These are phyloP conservation scores for Diceros bicornis DNA, from an alignment of 2,797 vertebrate genomes.

Conservation along the genomic window DNA sequence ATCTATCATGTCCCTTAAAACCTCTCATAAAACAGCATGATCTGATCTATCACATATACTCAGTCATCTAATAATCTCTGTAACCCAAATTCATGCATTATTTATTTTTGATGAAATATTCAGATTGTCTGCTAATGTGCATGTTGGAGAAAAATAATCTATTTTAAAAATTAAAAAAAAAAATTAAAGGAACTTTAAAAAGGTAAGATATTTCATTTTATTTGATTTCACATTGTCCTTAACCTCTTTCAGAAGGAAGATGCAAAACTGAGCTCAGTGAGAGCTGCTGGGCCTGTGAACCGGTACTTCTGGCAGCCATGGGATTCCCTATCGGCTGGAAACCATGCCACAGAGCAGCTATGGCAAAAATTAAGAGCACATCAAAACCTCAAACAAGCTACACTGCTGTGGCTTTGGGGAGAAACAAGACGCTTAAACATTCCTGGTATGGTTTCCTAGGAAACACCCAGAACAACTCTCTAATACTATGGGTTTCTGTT, in stretches of 20 bases:
- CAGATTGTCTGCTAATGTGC: slow-evolving; percentile 48
- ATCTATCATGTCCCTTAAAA: neutral
- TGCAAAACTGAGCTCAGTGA: slow-evolving; percentile 53
- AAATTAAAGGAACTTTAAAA: neutral
- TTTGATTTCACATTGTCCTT: slow-evolving; percentile 68
- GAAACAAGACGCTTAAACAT: slow-evolving; percentile 92
- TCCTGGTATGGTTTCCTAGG: slow-evolving; percentile 91
- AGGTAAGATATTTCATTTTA: neutral
- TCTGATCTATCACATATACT: neutral
- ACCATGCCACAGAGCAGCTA: slow-evolving; percentile 81
- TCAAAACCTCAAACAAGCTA: slow-evolving; percentile 86
- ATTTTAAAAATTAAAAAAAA: neutral
- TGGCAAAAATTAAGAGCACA: slow-evolving; percentile 87
- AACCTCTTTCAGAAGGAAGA: slow-evolving; percentile 10
- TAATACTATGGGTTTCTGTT: slow-evolving; percentile 89
- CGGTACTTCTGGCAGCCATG: slow-evolving; percentile 78
- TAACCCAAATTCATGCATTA: slow-evolving; percentile 65
- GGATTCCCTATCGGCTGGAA: slow-evolving; percentile 74
- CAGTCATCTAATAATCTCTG: neutral
- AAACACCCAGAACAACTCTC: slow-evolving; percentile 91
- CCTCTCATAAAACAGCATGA: neutral
- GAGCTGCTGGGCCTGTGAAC: slow-evolving; percentile 73
- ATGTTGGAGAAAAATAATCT: neutral
- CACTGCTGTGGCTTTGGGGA: slow-evolving; percentile 85
- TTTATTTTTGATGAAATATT: slow-evolving; percentile 59